Conservation (phyloP, 2,113 vertebrate genomes). For the Oreochromis niloticus region DNA sequence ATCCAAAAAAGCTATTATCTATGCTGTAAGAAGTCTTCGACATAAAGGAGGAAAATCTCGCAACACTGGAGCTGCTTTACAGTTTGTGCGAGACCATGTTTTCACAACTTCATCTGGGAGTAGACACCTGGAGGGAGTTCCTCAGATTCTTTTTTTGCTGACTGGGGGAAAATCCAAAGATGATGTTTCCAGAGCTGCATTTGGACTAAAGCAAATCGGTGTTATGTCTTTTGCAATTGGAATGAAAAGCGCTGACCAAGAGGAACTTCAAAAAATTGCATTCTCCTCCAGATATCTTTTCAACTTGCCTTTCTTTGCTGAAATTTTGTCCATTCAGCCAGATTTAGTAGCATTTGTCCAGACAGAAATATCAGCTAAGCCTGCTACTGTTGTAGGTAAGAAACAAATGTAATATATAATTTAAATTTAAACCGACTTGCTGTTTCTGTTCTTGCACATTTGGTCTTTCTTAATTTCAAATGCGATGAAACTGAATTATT, state of each 20-base stretch:
- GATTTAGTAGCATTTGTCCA: constrained; percentile 64
- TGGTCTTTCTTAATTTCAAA: constrained; percentile 18
- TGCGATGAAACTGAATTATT: constrained; percentile 48
- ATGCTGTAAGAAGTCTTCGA: constrained; percentile 78
- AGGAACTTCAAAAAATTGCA: constrained; percentile 81
- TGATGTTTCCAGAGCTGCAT: constrained; percentile 66
- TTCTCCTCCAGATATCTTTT: constrained; percentile 76
- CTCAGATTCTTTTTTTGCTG: constrained; percentile 83
- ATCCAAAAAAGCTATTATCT: constrained; percentile 77
- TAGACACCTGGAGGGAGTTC: constrained; percentile 77
- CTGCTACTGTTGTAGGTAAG: constrained; percentile 67
- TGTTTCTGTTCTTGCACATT: neutral
- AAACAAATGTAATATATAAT: neutral
- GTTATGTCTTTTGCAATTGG: constrained; percentile 82
- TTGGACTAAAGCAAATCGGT: constrained; percentile 70
- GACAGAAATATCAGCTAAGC: constrained; percentile 50
- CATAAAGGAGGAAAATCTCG: constrained; percentile 79
- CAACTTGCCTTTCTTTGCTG: constrained; percentile 77
- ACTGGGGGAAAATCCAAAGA: constrained; percentile 80
- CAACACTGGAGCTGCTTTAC: constrained; percentile 83
- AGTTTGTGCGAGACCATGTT: constrained; percentile 72
- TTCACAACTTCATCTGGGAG: constrained; percentile 83
- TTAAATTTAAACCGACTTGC: neutral
- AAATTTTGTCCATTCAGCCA: constrained; percentile 76
- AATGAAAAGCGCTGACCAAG: constrained; percentile 73